Evolutionary conservation across 92 coral and sea anemone genomes (phyloP).

Genomic region (Phenganax subtilis): DNA sequence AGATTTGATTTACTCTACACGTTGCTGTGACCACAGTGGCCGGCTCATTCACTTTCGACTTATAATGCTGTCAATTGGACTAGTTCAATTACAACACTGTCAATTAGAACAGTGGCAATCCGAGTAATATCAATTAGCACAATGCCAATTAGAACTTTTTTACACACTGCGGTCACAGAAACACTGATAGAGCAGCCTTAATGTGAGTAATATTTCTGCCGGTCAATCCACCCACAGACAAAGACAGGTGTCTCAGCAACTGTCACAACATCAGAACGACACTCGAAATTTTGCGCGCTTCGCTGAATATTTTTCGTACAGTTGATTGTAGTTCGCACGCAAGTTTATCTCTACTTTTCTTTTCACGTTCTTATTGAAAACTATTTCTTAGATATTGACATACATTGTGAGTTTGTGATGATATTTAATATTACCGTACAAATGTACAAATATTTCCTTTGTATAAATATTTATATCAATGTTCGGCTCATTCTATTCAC

Average conservation of each 20-base stretch:
- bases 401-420: not conserved
- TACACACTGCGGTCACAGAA: not conserved
- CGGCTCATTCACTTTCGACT: too few relatives aligned
- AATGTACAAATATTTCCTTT: not conserved
- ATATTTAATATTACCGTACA: not conserved
- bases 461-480: not conserved
- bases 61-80: too few relatives aligned
- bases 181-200: not conserved
- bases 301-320: not conserved
- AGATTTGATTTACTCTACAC: not conserved
- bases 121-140: too few relatives aligned
- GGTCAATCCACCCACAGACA: not conserved
- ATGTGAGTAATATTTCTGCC: not conserved
- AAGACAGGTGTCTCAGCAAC: not conserved
- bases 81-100: too few relatives aligned
- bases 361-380: not conserved
- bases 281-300: conserved; percentile 1
- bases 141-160: too few relatives aligned
- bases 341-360: too few relatives aligned
- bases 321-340: too few relatives aligned
- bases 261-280: not conserved
- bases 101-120: too few relatives aligned
- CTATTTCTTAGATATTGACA: not conserved
- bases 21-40: too few relatives aligned
- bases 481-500: not conserved